A percentile compares a stretch with the other conserved stretches of the same genome.
These are phyloP conservation scores for Halictus ligatus DNA, from an alignment of 2,888 invertebrate genomes.

Conservation along the genomic window DNA sequence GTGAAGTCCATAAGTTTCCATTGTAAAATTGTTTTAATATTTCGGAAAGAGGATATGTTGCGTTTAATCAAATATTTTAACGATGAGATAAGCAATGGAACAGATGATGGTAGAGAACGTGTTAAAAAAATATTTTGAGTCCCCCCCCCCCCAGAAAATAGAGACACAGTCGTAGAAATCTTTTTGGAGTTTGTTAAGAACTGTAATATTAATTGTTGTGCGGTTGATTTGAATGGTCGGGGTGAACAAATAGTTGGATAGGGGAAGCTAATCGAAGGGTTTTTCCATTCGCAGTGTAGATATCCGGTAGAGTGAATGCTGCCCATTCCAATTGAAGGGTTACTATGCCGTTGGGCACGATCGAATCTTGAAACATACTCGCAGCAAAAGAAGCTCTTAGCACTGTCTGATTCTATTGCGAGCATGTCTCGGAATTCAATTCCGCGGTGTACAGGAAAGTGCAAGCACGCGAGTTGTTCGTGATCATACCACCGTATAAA, in stretches of 20 bases:
- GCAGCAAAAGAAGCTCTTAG: slow-evolving; percentile 4
- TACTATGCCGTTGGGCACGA: not conserved
- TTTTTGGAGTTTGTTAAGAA: no score
- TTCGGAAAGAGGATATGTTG: no score
- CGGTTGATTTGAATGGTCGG: not conserved
- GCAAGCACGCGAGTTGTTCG: slow-evolving; percentile 1
- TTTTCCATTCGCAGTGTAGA: not conserved
- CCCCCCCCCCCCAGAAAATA: no score
- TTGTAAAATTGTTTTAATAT: no score
- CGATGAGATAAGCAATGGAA: no score
- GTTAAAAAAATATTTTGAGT: no score
- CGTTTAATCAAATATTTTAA: no score
- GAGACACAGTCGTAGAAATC: no score
- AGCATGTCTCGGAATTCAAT: slow-evolving; percentile 2
- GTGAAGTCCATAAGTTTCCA: no score
- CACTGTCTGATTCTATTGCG: slow-evolving; percentile 8
- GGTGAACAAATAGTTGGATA: not conserved
- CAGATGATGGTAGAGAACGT: no score
- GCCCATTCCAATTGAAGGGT: not conserved
- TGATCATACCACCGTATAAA: slow-evolving; percentile 2
- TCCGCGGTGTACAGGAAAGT: slow-evolving; percentile 8
- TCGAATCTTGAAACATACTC: slow-evolving; percentile 2
- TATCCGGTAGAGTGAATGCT: not conserved
- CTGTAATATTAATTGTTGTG: not conserved
- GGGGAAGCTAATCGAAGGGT: not conserved